A percentile compares a stretch with the other conserved stretches of the same genome.
Conservation (phyloP, 2,797 vertebrate genomes). For the Pangasius larnaudii region DNA sequence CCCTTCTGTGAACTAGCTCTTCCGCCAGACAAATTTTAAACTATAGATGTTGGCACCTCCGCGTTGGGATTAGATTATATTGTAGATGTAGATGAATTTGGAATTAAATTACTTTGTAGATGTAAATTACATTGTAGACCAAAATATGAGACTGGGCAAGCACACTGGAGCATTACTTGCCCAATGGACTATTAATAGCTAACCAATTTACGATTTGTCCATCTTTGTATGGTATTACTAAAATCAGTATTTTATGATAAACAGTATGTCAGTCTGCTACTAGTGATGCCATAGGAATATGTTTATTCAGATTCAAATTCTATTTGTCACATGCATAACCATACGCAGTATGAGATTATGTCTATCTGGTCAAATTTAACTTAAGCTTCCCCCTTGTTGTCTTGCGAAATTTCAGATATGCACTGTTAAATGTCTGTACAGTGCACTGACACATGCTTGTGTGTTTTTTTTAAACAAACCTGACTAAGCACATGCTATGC, state of each 20-base stretch:
- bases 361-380: neutral
- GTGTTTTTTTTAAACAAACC: neutral
- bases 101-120: neutral
- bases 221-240: neutral
- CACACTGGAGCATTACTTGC: neutral
- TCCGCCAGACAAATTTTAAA: neutral
- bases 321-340: no score
- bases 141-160: neutral
- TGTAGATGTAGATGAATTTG: neutral
- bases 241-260: neutral
- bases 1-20: neutral
- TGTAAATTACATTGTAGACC: no score
- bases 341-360: no score
- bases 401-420: neutral
- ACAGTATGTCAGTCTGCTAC: no score
- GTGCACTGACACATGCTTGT: neutral
- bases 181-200: no score
- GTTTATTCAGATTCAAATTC: neutral
- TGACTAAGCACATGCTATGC: neutral
- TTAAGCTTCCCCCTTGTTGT: neutral
- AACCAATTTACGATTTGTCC: neutral
- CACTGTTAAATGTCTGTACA: no score
- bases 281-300: neutral
- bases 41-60: neutral
- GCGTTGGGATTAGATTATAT: neutral